These are phyloP conservation scores for Microplitis demolitor DNA, from an alignment of 1,140 invertebrate species.

Conservation along the genomic window DNA sequence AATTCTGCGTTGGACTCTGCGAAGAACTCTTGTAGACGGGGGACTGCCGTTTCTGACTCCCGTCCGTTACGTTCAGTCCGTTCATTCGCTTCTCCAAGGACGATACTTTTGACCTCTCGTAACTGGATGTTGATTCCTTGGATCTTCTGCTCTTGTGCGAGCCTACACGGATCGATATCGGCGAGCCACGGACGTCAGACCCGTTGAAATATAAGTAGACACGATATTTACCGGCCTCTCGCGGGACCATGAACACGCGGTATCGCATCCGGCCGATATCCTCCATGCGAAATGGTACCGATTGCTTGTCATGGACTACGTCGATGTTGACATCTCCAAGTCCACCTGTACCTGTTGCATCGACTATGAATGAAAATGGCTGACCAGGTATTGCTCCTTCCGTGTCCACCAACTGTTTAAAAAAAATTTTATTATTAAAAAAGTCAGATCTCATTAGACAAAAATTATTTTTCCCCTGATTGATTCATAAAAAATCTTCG, in stretches of 20 bases:
- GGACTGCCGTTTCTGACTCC: slow-evolving; percentile 39
- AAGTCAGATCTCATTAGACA: no score
- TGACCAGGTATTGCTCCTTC: slow-evolving; percentile 80
- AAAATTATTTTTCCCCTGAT: no score
- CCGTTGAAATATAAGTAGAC: slow-evolving; percentile 96
- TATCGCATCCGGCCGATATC: slow-evolving; percentile 83
- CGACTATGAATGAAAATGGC: slow-evolving; percentile 83
- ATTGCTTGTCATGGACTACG: slow-evolving; percentile 83
- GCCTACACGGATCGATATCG: slow-evolving; percentile 80
- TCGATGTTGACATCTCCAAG: slow-evolving; percentile 87
- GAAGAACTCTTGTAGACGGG: slow-evolving; percentile 44
- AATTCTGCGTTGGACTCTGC: slow-evolving; percentile 46
- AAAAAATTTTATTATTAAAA: slow-evolving; percentile 23
- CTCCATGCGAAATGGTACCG: slow-evolving; percentile 82
- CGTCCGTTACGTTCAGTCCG: slow-evolving; percentile 46
- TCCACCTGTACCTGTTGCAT: slow-evolving; percentile 82
- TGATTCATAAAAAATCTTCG: no score
- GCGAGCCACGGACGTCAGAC: slow-evolving; percentile 90
- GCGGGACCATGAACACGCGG: slow-evolving; percentile 86
- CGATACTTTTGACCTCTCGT: slow-evolving; percentile 48
- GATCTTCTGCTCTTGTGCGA: slow-evolving; percentile 65
- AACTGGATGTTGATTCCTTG: slow-evolving; percentile 46
- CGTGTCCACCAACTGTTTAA: slow-evolving; percentile 65
- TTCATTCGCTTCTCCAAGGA: slow-evolving; percentile 55
- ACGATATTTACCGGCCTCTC: slow-evolving; percentile 88